Evolutionary conservation across 2,113 vertebrate species (phyloP).

Genomic region (Oreochromis niloticus): DNA sequence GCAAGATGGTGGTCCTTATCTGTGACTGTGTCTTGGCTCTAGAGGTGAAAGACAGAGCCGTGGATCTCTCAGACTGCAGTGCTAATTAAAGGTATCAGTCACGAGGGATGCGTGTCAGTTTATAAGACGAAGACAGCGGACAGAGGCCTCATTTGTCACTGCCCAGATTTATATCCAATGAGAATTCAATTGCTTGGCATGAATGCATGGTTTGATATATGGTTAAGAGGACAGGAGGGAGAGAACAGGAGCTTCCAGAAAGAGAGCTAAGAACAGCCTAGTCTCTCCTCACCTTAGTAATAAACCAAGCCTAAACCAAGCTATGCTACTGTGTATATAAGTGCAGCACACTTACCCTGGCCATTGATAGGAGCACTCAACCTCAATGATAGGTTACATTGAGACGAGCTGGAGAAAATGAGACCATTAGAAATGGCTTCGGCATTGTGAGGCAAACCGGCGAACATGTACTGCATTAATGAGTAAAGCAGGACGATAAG

Average conservation of each 20-base stretch:
- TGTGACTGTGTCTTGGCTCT: slow-evolving; percentile 12
- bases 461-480: neutral
- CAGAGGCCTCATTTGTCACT: slow-evolving; percentile 58
- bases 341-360: neutral
- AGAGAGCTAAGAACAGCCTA: neutral
- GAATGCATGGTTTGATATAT: slow-evolving; percentile 62
- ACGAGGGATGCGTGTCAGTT: slow-evolving; percentile 56
- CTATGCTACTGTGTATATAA: neutral
- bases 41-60: slow-evolving; percentile 30
- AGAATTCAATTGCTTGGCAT: slow-evolving; percentile 69
- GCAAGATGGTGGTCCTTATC: slow-evolving; percentile 8
- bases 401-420: neutral
- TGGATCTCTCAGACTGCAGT: slow-evolving; percentile 33
- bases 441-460: neutral
- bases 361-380: neutral
- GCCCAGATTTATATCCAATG: slow-evolving; percentile 65
- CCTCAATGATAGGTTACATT: neutral
- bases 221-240: neutral
- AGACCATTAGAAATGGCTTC: neutral
- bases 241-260: neutral
- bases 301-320: neutral
- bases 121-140: slow-evolving; percentile 18
- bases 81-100: slow-evolving; percentile 71
- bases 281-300: neutral
- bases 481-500: neutral